Conservation (phyloP, 2,797 vertebrate genomes). For the Octomys mimax region DNA sequence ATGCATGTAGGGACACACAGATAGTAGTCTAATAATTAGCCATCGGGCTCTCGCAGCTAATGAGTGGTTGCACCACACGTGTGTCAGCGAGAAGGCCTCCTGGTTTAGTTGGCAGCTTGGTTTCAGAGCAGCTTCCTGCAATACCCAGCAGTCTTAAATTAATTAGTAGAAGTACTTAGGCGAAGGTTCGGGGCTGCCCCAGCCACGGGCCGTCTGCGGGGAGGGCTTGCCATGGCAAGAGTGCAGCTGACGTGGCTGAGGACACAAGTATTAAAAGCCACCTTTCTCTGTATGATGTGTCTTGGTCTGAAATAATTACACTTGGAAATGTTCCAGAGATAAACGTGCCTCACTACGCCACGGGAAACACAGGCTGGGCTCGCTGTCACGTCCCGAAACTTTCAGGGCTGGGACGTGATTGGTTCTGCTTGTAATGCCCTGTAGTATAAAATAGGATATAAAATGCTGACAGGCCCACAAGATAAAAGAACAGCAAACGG, state of each 20-base stretch:
- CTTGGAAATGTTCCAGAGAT: not conserved
- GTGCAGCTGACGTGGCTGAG: not conserved
- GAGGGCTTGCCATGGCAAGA: not conserved
- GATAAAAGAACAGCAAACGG: not conserved
- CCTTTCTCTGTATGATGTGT: not conserved
- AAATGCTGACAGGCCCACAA: not conserved
- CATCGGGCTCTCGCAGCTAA: not conserved
- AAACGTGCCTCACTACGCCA: not conserved
- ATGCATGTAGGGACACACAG: not conserved
- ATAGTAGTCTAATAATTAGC: not conserved
- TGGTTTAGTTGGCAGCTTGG: constrained; percentile 6
- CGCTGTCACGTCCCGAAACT: not conserved
- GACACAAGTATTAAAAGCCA: not conserved
- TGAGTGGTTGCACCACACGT: not conserved
- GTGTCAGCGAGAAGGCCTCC: not conserved
- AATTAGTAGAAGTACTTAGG: constrained; percentile 52
- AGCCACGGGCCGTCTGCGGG: not conserved
- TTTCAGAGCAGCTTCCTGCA: not conserved
- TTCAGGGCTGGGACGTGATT: not conserved
- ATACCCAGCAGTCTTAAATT: not conserved
- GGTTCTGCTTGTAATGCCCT: not conserved
- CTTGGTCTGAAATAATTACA: not conserved
- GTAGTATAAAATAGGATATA: not conserved
- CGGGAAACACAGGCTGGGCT: not conserved
- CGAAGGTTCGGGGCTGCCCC: not conserved